These are phyloP conservation scores for Phaethornis superciliosus DNA, from an alignment of 2,113 vertebrate species.

Conservation along the genomic window DNA sequence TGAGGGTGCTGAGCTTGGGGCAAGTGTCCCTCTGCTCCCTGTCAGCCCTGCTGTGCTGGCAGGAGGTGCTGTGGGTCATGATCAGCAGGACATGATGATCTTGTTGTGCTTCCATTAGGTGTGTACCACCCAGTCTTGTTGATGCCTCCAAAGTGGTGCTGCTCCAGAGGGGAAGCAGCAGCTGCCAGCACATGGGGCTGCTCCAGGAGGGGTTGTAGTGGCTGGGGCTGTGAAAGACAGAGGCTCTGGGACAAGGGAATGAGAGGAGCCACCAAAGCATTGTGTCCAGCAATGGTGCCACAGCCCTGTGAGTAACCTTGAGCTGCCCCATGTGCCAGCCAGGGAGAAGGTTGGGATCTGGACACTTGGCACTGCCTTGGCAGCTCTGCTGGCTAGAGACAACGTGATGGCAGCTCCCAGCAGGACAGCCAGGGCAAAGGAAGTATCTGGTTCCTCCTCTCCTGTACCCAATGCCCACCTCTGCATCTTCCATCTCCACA, in stretches of 20 bases:
- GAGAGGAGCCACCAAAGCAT: neutral
- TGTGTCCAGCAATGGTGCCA: neutral
- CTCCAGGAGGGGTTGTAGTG: accelerated
- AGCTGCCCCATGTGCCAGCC: neutral
- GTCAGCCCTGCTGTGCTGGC: neutral
- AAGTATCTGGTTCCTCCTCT: neutral
- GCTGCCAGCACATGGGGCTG: accelerated
- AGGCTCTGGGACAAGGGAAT: neutral
- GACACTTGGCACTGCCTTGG: neutral
- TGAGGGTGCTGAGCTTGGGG: neutral
- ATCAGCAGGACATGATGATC: no score
- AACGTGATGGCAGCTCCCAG: neutral
- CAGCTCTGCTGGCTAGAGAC: neutral
- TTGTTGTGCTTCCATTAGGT: neutral
- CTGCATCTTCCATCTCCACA: neutral
- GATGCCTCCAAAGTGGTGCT: neutral
- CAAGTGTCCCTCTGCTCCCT: accelerated
- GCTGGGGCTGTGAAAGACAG: neutral
- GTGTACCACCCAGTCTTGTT: accelerated
- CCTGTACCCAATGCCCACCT: neutral
- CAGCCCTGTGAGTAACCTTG: neutral
- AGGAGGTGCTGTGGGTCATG: neutral
- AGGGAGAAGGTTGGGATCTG: neutral
- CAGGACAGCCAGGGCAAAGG: neutral
- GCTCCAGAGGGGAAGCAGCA: neutral